Conservation (phyloP, 2,113 vertebrate species). For the Laticauda colubrina region DNA sequence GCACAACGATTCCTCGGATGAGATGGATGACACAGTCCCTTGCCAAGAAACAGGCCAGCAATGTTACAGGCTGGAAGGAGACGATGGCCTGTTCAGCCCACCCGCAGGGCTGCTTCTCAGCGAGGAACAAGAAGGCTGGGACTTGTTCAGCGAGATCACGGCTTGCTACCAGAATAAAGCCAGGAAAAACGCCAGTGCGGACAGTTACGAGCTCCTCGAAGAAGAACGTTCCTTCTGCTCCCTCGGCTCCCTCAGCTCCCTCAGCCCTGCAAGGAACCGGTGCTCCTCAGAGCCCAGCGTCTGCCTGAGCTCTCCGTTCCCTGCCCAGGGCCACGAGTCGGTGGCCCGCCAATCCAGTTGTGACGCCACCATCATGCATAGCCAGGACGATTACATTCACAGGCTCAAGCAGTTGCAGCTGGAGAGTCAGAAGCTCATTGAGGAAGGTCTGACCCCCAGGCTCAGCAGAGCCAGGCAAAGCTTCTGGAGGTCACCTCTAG, state of each 20-base stretch:
- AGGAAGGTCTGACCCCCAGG: conserved; percentile 53
- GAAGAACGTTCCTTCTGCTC: conserved; percentile 62
- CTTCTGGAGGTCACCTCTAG: conserved; percentile 55
- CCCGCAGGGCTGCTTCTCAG: conserved; percentile 46
- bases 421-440: conserved; percentile 61
- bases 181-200: conserved; percentile 24
- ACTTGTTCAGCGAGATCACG: conserved; percentile 69
- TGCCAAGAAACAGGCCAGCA: conserved; percentile 57
- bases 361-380: conserved; percentile 66
- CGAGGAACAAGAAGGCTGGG: conserved; percentile 62
- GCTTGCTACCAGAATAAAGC: conserved; percentile 65
- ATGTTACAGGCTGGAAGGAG: conserved; percentile 35
- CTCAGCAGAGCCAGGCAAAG: conserved; percentile 45
- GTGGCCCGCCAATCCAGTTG: conserved; percentile 76
- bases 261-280: conserved; percentile 60
- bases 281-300: conserved; percentile 73
- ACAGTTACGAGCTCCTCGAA: conserved; percentile 64
- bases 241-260: conserved; percentile 33
- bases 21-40: conserved; percentile 62
- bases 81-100: conserved; percentile 58
- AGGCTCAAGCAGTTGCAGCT: conserved; percentile 63
- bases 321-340: conserved; percentile 46
- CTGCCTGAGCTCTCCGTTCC: conserved; percentile 62
- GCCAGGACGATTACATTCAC: conserved; percentile 56
- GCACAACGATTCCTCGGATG: conserved; percentile 70